Conservation (phyloP, 2,797 vertebrate genomes). For the Vireo griseus region DNA sequence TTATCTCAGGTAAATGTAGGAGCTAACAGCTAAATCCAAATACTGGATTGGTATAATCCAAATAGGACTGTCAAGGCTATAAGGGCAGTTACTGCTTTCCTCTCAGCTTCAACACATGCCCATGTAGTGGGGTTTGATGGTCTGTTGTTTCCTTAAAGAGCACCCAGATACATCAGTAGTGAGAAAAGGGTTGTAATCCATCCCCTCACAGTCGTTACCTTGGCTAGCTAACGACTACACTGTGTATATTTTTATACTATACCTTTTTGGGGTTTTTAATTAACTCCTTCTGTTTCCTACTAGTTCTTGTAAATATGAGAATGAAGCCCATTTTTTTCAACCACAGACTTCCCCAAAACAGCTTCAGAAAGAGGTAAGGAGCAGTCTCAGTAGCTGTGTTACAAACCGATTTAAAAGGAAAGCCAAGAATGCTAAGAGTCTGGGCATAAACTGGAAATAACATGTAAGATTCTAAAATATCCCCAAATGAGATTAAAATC, state of each 20-base stretch:
- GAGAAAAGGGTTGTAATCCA: not conserved
- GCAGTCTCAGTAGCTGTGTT: not conserved
- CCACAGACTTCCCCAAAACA: not conserved
- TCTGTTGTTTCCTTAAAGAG: not conserved
- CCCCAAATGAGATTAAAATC: too few relatives aligned
- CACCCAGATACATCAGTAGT: not conserved
- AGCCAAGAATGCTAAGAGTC: too few relatives aligned
- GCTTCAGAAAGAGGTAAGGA: not conserved
- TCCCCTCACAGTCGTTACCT: not conserved
- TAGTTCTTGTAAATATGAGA: not conserved
- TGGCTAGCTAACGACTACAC: not conserved
- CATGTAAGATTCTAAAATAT: too few relatives aligned
- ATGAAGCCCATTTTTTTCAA: not conserved
- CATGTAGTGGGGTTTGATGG: not conserved
- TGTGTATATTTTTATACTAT: not conserved
- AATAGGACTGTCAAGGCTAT: not conserved
- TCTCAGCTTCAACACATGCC: not conserved
- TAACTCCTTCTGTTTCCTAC: not conserved
- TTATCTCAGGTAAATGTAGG: not conserved
- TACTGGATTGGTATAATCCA: too few relatives aligned
- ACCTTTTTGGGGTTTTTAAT: not conserved
- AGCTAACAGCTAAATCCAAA: not conserved
- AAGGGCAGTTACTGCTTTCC: not conserved
- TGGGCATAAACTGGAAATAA: too few relatives aligned
- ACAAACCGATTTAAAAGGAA: too few relatives aligned